A percentile compares a stretch with the other conserved stretches of the same genome.
Evolutionary conservation across 2,797 vertebrate species (phyloP).

Genomic region (Falco rusticolus): DNA sequence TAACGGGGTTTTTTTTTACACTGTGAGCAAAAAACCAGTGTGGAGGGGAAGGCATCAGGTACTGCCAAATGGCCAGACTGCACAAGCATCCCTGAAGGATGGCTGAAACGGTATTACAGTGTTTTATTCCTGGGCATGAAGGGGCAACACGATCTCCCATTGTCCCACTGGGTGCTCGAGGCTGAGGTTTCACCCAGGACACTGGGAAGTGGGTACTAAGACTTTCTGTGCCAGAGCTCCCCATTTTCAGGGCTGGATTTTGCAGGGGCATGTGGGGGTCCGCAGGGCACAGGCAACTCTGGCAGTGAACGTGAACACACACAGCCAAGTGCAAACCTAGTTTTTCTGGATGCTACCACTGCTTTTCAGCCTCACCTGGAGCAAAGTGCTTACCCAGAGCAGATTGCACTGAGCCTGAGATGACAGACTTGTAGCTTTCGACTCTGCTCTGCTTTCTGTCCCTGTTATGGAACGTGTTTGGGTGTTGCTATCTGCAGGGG

Average conservation of each 20-base stretch:
- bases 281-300: neutral
- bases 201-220: neutral
- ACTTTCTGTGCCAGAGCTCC: neutral
- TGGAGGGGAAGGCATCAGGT: fast-evolving
- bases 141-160: fast-evolving
- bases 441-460: neutral
- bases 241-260: neutral
- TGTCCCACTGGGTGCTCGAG: neutral
- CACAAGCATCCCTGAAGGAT: fast-evolving
- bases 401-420: neutral
- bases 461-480: fast-evolving
- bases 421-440: fast-evolving
- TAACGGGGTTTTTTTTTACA: neutral
- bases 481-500: neutral
- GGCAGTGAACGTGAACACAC: neutral
- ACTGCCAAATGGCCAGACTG: fast-evolving
- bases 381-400: neutral
- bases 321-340: fast-evolving
- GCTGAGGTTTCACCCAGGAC: neutral
- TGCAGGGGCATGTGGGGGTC: fast-evolving
- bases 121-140: neutral
- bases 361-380: neutral
- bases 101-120: neutral
- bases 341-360: neutral
- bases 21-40: neutral